Conservation (phyloP, 2,888 invertebrate species). For the Rhopalosiphum nymphaeae region DNA sequence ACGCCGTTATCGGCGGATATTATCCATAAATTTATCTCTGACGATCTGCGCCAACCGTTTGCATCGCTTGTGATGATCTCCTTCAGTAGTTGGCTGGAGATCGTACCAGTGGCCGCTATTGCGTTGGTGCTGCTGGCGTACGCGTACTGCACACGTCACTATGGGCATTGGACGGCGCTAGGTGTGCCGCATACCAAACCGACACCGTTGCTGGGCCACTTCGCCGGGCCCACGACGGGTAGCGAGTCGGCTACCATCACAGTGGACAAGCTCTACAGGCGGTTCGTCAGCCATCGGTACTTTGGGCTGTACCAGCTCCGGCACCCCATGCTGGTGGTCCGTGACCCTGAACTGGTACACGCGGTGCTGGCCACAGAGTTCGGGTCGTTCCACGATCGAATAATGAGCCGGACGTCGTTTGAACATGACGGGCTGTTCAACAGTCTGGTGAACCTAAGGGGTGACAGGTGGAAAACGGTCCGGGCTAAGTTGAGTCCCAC, state of each 20-base stretch:
- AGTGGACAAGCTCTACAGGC: neutral
- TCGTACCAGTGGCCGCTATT: neutral
- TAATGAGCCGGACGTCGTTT: neutral
- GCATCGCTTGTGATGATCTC: neutral
- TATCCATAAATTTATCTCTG: too few species aligned
- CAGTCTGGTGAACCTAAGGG: constrained; percentile 43
- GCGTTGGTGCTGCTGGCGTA: neutral
- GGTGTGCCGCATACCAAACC: constrained; percentile 36
- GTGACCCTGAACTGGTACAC: neutral
- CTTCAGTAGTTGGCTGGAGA: neutral
- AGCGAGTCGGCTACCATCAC: neutral
- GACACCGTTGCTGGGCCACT: constrained; percentile 16
- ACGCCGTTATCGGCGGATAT: neutral
- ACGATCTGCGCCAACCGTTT: neutral
- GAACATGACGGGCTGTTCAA: constrained; percentile 36
- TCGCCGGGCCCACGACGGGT: neutral
- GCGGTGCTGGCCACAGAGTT: constrained; percentile 21
- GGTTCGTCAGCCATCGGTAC: constrained; percentile 8
- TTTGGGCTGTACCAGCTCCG: constrained; percentile 40
- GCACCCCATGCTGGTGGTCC: constrained; percentile 24
- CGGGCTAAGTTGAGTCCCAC: constrained; percentile 44
- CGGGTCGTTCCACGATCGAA: constrained; percentile 32
- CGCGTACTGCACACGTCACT: constrained; percentile 4
- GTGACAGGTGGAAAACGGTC: constrained; percentile 51
- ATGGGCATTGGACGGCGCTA: neutral